Evolutionary conservation across 2,113 vertebrate genomes (phyloP).

Genomic region (Hepsetus odoe): DNA sequence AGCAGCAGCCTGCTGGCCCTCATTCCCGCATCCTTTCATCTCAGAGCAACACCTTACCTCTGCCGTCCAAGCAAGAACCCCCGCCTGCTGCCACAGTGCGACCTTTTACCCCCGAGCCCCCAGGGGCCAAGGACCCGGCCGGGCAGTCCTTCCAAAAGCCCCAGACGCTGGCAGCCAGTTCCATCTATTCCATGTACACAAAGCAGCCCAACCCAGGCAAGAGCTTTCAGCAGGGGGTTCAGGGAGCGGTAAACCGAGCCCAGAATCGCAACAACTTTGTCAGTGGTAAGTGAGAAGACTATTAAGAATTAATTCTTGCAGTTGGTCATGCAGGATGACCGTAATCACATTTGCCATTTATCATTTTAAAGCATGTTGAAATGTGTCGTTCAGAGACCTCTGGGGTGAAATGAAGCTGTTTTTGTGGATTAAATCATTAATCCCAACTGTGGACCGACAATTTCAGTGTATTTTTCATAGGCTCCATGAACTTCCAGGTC

Average conservation of each 20-base stretch:
- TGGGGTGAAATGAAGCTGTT: no score
- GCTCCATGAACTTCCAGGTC: no score
- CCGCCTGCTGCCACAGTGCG: constrained; percentile 90
- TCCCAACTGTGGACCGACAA: no score
- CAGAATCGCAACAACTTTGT: constrained; percentile 83
- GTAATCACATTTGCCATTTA: no score
- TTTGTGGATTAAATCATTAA: no score
- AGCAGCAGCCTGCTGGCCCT: constrained; percentile 69
- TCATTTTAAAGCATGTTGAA: no score
- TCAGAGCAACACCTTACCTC: constrained; percentile 81
- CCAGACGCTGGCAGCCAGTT: constrained; percentile 86
- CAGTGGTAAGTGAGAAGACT: constrained; percentile 78
- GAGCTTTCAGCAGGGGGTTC: constrained; percentile 80
- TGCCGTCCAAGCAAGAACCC: constrained; percentile 86
- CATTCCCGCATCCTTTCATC: constrained; percentile 62
- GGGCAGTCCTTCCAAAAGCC: constrained; percentile 82
- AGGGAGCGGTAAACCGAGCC: constrained; percentile 76
- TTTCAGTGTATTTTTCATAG: no score
- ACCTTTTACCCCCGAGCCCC: constrained; percentile 91
- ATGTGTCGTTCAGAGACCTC: no score
- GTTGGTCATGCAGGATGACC: no score
- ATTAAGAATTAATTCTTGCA: neutral
- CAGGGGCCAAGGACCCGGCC: constrained; percentile 81
- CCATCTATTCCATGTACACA: constrained; percentile 97
- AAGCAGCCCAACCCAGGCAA: constrained; percentile 84